phyloP scores from a whole-genome alignment of 2,797 vertebrate species.

The Lagocephalus sceleratus region DNA sequence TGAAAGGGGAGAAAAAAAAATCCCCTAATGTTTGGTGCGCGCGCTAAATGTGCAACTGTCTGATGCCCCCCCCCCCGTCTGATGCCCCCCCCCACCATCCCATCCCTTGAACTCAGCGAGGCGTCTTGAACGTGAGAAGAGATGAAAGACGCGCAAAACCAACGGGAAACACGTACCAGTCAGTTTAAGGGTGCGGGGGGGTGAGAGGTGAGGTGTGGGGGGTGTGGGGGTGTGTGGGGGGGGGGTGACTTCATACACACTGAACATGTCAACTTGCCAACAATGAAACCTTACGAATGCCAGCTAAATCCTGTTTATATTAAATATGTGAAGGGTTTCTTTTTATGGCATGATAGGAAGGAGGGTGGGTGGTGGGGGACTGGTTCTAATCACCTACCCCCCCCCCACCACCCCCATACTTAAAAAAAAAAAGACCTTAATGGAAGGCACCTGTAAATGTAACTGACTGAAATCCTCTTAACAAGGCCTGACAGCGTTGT shows the following conservation, averaged over 20 bases:
- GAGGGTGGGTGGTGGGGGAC: conserved; percentile 9
- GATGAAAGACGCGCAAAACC: conserved; percentile 36
- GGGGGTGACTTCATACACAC: conserved; percentile 29
- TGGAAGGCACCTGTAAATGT: conserved; percentile 51
- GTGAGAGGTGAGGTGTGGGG: too few species aligned
- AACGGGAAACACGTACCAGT: conserved; percentile 34
- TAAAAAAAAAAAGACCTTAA: conserved; percentile 10
- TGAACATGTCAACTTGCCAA: conserved; percentile 11
- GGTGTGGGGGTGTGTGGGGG: too few species aligned
- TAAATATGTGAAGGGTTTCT: conserved; percentile 52
- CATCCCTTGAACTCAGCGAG: conserved; percentile 36
- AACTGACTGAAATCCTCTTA: conserved; percentile 31
- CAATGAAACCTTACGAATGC: conserved; percentile 49
- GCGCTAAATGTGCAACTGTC: conserved; percentile 2
- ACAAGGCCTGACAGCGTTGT: conserved; percentile 7
- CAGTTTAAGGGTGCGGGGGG: conserved; percentile 31
- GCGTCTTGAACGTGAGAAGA: conserved; percentile 21
- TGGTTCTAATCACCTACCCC: conserved; percentile 42
- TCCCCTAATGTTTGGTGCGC: conserved; percentile 14
- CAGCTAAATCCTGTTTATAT: conserved; percentile 58
- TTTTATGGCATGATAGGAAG: conserved; percentile 31
- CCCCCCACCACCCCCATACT: background rate
- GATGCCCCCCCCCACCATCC: conserved; percentile 18
- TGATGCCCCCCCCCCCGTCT: conserved; percentile 11
- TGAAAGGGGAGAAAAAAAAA: conserved; percentile 44